phyloP scores from a whole-genome alignment of 2,888 invertebrate species.

The Euplagia quadripunctaria region DNA sequence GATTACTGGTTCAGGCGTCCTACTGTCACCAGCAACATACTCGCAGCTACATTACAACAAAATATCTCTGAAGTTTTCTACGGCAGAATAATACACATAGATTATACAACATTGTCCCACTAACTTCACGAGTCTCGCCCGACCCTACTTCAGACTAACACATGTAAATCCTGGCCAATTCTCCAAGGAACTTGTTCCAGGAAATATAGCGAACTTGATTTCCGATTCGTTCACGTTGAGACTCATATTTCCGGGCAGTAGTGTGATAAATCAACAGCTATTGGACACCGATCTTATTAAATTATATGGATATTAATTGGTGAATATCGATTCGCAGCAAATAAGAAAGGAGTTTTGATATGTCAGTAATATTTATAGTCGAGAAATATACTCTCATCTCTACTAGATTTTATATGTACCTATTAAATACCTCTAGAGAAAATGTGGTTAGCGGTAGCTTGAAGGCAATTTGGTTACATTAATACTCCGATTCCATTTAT shows the following conservation, averaged over 20 bases:
- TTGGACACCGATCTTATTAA: slow-evolving; percentile 45
- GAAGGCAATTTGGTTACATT: no score
- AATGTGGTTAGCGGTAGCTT: no score
- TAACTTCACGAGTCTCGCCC: slow-evolving; percentile 26
- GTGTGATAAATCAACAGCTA: slow-evolving; percentile 64
- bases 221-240: slow-evolving; percentile 77
- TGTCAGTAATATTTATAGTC: background rate
- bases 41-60: no score
- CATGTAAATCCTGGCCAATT: slow-evolving; percentile 59
- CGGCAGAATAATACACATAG: no score
- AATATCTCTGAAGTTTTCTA: no score
- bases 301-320: slow-evolving; percentile 17
- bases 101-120: slow-evolving; percentile 20
- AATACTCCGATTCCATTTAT: no score
- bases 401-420: no score
- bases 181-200: slow-evolving; percentile 53
- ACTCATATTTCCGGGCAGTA: slow-evolving; percentile 73
- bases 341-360: background rate
- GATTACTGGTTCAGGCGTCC: no score
- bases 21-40: no score
- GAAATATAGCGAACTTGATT: slow-evolving; percentile 78
- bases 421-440: no score
- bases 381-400: background rate
- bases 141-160: slow-evolving; percentile 34
- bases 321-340: background rate